Evolutionary conservation across 2,888 invertebrate species (phyloP).

Genomic region (Aleiodes leptofemur): DNA sequence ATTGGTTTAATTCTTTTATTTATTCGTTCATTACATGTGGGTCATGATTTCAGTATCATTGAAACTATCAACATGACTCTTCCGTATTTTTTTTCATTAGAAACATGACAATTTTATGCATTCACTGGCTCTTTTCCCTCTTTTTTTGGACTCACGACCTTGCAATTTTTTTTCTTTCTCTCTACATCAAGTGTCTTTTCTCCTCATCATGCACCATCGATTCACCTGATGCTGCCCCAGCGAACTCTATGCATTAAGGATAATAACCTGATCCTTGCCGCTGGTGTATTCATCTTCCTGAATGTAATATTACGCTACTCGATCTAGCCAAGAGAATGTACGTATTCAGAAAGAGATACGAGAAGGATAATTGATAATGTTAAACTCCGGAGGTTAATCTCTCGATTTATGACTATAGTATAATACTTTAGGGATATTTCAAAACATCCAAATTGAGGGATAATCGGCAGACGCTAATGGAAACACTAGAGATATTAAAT

Average conservation of each 20-base stretch:
- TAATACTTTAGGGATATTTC: too few species aligned
- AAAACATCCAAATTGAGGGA: too few species aligned
- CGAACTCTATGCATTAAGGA: slow-evolving; percentile 55
- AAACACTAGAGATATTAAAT: too few species aligned
- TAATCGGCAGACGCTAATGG: too few species aligned
- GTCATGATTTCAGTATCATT: slow-evolving; percentile 31
- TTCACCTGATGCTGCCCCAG: slow-evolving; percentile 43
- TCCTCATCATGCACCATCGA: slow-evolving; percentile 46
- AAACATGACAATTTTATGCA: too few species aligned
- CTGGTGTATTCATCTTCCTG: slow-evolving; percentile 24
- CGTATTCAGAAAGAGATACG: neutral
- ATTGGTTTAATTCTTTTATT: neutral
- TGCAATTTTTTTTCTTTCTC: slow-evolving; percentile 16
- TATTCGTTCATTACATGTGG: neutral
- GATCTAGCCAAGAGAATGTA: slow-evolving; percentile 31
- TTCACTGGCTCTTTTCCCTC: slow-evolving; percentile 28
- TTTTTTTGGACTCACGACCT: slow-evolving; percentile 13
- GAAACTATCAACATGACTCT: neutral
- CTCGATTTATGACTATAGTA: slow-evolving; percentile 65
- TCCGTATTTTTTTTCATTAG: too few species aligned
- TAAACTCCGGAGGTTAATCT: slow-evolving; percentile 71
- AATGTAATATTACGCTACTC: slow-evolving; percentile 39
- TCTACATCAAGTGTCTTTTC: neutral
- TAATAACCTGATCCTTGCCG: slow-evolving; percentile 58
- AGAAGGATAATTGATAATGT: slow-evolving; percentile 60